phyloP scores from a whole-genome alignment of 2,113 vertebrate species.

The Ctenodactylus gundi region DNA sequence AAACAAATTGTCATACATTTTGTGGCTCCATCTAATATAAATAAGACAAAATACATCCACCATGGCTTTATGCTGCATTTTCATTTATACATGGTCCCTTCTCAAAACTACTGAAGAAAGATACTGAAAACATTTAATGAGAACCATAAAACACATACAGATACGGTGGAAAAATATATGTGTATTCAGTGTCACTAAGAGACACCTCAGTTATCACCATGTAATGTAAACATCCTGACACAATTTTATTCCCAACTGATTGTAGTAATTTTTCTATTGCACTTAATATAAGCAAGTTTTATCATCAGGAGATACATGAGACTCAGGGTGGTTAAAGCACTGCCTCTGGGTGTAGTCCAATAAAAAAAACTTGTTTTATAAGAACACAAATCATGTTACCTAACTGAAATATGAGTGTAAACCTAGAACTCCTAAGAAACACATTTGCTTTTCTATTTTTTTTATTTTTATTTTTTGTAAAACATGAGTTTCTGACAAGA shows the following conservation, averaged over 20 bases:
- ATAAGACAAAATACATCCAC: conserved; percentile 28
- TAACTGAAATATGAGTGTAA: conserved; percentile 35
- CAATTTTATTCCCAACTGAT: conserved; percentile 58
- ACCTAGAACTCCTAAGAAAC: neutral
- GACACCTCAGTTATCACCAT: conserved; percentile 23
- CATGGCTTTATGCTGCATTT: neutral
- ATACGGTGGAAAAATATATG: conserved; percentile 57
- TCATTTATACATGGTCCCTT: neutral
- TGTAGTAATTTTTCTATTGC: conserved; percentile 55
- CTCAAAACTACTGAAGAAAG: conserved; percentile 38
- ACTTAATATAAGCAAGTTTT: conserved; percentile 56
- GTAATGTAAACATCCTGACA: conserved; percentile 49
- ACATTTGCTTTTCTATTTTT: conserved; percentile 8
- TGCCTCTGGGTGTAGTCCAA: conserved; percentile 42
- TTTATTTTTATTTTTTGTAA: no score
- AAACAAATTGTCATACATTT: neutral
- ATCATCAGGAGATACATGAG: conserved; percentile 40
- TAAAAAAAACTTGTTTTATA: conserved; percentile 52
- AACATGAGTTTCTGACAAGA: conserved; percentile 2
- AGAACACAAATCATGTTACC: conserved; percentile 43
- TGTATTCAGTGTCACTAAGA: neutral
- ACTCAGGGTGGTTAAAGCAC: neutral
- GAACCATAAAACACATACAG: conserved; percentile 63
- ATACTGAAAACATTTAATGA: conserved; percentile 60
- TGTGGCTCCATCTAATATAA: neutral